A percentile compares a stretch with the other conserved stretches of the same genome.
Evolutionary conservation across 2,797 vertebrate genomes (phyloP).

Genomic region (Melanotaenia boesemani): DNA sequence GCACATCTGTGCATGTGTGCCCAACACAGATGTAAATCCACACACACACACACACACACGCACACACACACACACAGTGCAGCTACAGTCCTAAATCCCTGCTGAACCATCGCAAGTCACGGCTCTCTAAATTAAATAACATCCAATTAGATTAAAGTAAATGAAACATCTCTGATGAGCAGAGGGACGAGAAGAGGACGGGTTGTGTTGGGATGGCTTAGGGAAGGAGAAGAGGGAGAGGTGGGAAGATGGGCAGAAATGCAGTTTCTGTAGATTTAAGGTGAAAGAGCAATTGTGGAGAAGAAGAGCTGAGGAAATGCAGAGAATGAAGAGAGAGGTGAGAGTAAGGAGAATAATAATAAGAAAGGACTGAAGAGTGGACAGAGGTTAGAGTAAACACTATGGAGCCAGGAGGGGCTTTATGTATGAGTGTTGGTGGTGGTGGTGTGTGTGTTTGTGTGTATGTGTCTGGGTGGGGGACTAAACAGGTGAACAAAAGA

Average conservation of each 20-base stretch:
- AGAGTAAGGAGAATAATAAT: slow-evolving; percentile 29
- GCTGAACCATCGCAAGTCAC: slow-evolving; percentile 73
- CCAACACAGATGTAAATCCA: slow-evolving; percentile 23
- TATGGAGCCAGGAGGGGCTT: not conserved
- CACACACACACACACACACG: not conserved
- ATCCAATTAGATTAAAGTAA: slow-evolving; percentile 76
- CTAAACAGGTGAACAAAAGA: no score
- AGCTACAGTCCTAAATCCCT: slow-evolving; percentile 54
- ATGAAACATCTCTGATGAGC: slow-evolving; percentile 70
- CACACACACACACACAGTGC: slow-evolving; percentile 10
- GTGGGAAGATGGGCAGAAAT: not conserved
- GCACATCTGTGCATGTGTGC: slow-evolving; percentile 41
- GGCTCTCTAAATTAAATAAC: slow-evolving; percentile 78
- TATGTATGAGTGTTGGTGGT: no score
- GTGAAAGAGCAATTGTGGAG: slow-evolving; percentile 47
- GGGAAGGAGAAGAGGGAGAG: slow-evolving; percentile 2
- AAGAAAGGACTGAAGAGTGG: slow-evolving; percentile 5
- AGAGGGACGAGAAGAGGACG: slow-evolving; percentile 36
- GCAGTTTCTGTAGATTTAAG: slow-evolving; percentile 48
- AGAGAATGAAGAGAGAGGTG: slow-evolving; percentile 21
- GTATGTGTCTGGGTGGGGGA: no score
- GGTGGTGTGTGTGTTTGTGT: no score
- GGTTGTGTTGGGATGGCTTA: slow-evolving; percentile 16
- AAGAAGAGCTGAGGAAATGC: slow-evolving; percentile 19
- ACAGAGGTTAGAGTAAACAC: slow-evolving; percentile 20